A percentile compares a stretch with the other conserved stretches of the same genome.
phyloP scores from a whole-genome alignment of 2,113 vertebrate genomes.

The Hyperopisus bebe region DNA sequence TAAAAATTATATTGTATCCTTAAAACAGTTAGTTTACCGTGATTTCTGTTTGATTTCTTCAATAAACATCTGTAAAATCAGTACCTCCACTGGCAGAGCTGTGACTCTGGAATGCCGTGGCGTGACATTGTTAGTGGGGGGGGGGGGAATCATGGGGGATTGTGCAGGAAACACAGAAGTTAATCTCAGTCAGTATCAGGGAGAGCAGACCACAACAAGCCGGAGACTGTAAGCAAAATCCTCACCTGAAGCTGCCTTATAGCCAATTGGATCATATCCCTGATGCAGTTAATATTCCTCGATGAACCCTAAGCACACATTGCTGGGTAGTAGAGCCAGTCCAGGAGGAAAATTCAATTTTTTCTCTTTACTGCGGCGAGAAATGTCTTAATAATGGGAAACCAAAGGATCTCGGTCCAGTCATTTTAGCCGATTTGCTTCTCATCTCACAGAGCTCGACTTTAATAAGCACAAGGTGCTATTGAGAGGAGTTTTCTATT shows the following conservation, averaged over 20 bases:
- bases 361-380: conserved; percentile 29
- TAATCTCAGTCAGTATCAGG: neutral
- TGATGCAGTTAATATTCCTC: conserved; percentile 33
- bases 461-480: conserved; percentile 25
- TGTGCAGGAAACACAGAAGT: conserved; percentile 15
- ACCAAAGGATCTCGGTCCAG: conserved; percentile 25
- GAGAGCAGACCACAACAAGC: neutral
- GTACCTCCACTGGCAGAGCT: neutral
- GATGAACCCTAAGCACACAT: conserved; percentile 30
- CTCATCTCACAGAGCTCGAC: conserved; percentile 27
- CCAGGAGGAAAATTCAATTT: conserved; percentile 31
- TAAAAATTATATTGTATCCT: neutral
- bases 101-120: neutral
- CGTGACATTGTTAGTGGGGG: neutral
- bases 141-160: neutral
- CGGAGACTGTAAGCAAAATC: neutral
- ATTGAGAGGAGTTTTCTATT: conserved; percentile 19
- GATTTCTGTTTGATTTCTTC: neutral
- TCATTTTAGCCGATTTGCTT: conserved; percentile 29
- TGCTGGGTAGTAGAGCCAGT: conserved; percentile 16
- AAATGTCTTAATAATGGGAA: conserved; percentile 35
- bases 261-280: conserved; percentile 48
- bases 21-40: neutral
- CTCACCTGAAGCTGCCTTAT: conserved; percentile 30
- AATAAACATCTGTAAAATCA: neutral